phyloP scores from a whole-genome alignment of 1,140 invertebrate species.

The Caenorhabditis brenneri region DNA sequence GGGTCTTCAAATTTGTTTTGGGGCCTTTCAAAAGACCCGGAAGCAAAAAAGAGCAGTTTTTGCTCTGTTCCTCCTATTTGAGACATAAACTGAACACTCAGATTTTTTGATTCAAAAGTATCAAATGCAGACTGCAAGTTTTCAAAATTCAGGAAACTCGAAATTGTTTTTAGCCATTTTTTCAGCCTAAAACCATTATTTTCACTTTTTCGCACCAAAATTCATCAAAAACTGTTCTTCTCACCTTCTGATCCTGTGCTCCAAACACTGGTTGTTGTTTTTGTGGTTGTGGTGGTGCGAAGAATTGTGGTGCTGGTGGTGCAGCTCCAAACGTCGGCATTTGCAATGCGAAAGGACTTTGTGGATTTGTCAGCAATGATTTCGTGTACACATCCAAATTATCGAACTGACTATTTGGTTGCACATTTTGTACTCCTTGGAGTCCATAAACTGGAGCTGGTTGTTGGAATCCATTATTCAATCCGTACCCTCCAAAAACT shows the following conservation, averaged over 20 bases:
- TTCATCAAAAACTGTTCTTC: too few species aligned
- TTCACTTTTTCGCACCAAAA: too few species aligned
- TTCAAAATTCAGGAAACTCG: too few species aligned
- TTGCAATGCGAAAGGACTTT: neutral
- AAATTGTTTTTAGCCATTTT: too few species aligned
- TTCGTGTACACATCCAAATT: slow-evolving; percentile 29
- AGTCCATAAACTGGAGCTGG: neutral
- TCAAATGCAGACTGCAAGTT: too few species aligned
- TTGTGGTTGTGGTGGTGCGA: neutral
- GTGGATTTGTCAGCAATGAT: neutral
- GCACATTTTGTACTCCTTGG: neutral
- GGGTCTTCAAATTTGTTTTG: too few species aligned
- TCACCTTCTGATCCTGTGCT: neutral
- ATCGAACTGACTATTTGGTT: neutral
- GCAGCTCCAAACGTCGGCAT: neutral
- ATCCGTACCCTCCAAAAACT: neutral
- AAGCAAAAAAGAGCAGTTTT: too few species aligned
- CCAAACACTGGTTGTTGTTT: neutral
- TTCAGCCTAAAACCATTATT: too few species aligned
- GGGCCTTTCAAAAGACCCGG: too few species aligned
- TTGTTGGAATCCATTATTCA: neutral
- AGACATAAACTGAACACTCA: too few species aligned
- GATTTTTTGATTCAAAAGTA: too few species aligned
- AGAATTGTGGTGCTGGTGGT: slow-evolving; percentile 1
- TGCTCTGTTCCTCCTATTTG: too few species aligned